Evolutionary conservation across 2,797 vertebrate species (phyloP).

Genomic region (Scarus forsteni): DNA sequence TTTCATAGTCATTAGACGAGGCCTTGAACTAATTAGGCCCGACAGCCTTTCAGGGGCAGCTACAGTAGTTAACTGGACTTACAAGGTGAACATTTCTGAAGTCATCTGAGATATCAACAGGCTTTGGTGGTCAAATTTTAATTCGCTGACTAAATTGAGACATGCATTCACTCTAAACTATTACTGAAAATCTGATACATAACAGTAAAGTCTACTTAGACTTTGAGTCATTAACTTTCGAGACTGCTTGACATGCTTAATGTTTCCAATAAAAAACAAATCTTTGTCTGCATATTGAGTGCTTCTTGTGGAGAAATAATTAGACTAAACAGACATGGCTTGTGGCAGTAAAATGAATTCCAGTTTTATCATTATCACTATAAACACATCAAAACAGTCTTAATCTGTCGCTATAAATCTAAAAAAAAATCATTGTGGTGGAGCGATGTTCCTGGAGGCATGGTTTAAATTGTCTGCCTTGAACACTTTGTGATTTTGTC

Average conservation of each 20-base stretch:
- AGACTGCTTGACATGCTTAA: neutral
- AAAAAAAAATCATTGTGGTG: no score
- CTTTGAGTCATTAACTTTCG: neutral
- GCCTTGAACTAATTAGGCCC: conserved; percentile 60
- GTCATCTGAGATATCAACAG: neutral
- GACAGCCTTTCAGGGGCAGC: conserved; percentile 33
- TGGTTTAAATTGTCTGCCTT: no score
- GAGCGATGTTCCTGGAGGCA: no score
- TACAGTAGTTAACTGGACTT: neutral
- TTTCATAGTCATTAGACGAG: conserved; percentile 59
- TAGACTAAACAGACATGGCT: neutral
- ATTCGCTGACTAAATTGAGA: neutral
- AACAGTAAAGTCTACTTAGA: no score
- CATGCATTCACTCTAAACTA: neutral
- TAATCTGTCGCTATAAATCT: no score
- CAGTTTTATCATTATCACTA: no score
- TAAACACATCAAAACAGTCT: no score
- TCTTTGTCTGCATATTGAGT: neutral
- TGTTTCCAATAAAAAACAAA: neutral
- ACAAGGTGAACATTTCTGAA: conserved; percentile 21
- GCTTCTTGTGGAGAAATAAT: neutral
- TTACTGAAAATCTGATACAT: neutral
- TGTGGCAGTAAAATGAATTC: no score
- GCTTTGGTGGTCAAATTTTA: neutral
- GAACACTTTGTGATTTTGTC: no score